phyloP scores from a whole-genome alignment of 2,113 vertebrate species.

The Indicator maculatus region DNA sequence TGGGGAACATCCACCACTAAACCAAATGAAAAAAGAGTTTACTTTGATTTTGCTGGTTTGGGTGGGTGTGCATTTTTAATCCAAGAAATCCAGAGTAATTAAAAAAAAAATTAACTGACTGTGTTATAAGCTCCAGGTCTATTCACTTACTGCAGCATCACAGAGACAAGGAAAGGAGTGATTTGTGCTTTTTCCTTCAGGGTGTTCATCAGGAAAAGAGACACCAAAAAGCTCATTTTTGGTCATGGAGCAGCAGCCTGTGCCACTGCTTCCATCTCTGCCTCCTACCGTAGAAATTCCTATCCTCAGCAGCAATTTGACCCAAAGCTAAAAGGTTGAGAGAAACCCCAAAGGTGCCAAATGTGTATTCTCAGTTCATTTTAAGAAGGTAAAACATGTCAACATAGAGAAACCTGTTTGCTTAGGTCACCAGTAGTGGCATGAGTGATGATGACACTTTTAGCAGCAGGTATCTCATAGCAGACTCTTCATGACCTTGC shows the following conservation, averaged over 20 bases:
- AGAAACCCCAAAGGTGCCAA: neutral
- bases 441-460: neutral
- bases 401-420: neutral
- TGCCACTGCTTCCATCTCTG: neutral
- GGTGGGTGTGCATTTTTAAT: conserved; percentile 4
- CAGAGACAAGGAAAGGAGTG: neutral
- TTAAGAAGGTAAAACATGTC: neutral
- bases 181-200: neutral
- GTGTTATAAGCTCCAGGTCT: neutral
- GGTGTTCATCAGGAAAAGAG: neutral
- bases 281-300: neutral
- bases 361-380: neutral
- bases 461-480: neutral
- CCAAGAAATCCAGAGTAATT: neutral
- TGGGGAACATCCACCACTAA: neutral
- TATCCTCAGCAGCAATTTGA: neutral
- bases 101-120: neutral
- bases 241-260: neutral
- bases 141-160: neutral
- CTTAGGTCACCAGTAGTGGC: neutral
- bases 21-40: neutral
- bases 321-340: neutral
- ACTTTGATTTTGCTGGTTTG: neutral
- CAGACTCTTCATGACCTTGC: neutral
- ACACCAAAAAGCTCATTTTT: neutral